Conservation (phyloP, 2,797 vertebrate species). For the Anabacerthia variegaticeps region DNA sequence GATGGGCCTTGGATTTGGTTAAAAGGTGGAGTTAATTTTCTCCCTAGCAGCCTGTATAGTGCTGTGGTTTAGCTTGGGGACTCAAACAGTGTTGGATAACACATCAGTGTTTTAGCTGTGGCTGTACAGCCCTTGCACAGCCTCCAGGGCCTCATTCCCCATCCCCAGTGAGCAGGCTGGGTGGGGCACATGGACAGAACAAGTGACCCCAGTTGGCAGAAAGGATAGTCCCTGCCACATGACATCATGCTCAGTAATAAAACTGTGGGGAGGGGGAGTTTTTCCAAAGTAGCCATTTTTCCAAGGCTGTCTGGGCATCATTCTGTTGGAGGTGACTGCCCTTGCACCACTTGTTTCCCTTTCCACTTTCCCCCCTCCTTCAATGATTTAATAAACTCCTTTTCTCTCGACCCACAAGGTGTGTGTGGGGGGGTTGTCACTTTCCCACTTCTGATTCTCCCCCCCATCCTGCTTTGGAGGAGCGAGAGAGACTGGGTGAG, state of each 20-base stretch:
- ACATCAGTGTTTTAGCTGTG: neutral
- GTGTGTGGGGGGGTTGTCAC: neutral
- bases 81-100: neutral
- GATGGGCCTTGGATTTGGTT: neutral
- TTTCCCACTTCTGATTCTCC: neutral
- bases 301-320: neutral
- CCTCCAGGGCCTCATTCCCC: neutral
- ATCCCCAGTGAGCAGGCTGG: neutral
- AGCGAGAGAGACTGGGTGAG: neutral
- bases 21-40: neutral
- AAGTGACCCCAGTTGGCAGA: neutral
- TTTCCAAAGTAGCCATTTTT: neutral
- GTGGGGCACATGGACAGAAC: accelerated
- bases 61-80: neutral
- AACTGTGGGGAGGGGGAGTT: neutral
- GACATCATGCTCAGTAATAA: neutral
- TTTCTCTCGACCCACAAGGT: accelerated
- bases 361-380: neutral
- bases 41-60: neutral
- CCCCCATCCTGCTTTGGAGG: neutral
- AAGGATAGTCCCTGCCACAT: neutral
- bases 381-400: neutral
- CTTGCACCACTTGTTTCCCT: neutral
- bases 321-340: neutral
- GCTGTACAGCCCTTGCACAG: neutral